Evolutionary conservation across 1,140 invertebrate species (phyloP).

Genomic region (Drosophila willistoni): DNA sequence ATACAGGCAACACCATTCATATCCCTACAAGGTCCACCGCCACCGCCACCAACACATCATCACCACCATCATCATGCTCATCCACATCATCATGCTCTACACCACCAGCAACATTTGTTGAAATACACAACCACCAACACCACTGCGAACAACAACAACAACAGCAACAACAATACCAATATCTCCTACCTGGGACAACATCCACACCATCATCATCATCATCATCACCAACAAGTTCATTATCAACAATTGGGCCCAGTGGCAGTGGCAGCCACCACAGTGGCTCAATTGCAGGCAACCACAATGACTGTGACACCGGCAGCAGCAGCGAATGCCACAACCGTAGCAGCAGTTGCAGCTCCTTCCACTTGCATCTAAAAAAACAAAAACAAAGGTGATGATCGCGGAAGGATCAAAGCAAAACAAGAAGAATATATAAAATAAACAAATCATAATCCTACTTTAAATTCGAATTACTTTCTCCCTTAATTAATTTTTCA

Average conservation of each 20-base stretch:
- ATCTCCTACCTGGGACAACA: slow-evolving; percentile 59
- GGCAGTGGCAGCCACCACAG: slow-evolving; percentile 68
- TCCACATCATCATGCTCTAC: slow-evolving; percentile 24
- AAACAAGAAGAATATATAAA: background rate
- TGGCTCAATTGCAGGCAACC: slow-evolving; percentile 64
- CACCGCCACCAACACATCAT: slow-evolving; percentile 9
- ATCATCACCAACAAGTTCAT: background rate
- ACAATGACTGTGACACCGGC: slow-evolving; percentile 73
- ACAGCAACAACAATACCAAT: slow-evolving; percentile 57
- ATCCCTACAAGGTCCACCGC: slow-evolving; percentile 57
- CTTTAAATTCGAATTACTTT: slow-evolving; percentile 3
- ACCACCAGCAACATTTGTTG: slow-evolving; percentile 64
- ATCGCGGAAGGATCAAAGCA: background rate
- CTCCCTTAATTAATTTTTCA: slow-evolving; percentile 8
- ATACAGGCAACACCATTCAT: slow-evolving; percentile 77
- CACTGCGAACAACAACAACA: slow-evolving; percentile 39
- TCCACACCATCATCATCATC: slow-evolving; percentile 20
- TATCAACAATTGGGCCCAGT: slow-evolving; percentile 45
- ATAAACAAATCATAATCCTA: slow-evolving; percentile 13
- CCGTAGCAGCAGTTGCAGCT: slow-evolving; percentile 63
- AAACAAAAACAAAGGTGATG: slow-evolving; percentile 2
- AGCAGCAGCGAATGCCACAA: slow-evolving; percentile 61
- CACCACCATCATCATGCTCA: background rate
- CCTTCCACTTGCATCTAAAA: slow-evolving; percentile 67
- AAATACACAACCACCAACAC: slow-evolving; percentile 62